Evolutionary conservation across 1,140 invertebrate species (phyloP).

Genomic region (Leptinotarsa undecemlineata): DNA sequence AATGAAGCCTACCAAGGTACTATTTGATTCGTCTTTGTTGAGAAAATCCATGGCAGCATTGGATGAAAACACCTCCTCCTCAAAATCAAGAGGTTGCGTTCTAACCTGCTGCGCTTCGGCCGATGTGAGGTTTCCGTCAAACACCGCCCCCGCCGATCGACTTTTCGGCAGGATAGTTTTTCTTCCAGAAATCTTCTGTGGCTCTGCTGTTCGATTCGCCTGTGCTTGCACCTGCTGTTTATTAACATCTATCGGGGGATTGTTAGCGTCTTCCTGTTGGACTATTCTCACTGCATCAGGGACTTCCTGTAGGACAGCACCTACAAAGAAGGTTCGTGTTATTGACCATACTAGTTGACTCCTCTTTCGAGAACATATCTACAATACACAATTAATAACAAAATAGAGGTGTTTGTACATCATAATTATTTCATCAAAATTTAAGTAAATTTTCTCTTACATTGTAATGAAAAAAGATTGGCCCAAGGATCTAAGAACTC

Average conservation of each 20-base stretch:
- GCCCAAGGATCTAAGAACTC: too few relatives aligned
- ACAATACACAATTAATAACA: too few relatives aligned
- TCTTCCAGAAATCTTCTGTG: constrained; percentile 40
- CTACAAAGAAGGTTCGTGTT: too few relatives aligned
- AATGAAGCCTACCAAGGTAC: constrained; percentile 53
- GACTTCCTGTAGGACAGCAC: constrained; percentile 59
- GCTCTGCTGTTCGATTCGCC: constrained; percentile 13
- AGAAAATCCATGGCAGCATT: constrained; percentile 51
- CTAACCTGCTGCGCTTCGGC: constrained; percentile 61
- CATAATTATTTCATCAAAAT: too few relatives aligned
- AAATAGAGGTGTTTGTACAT: too few relatives aligned
- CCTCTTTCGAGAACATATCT: too few relatives aligned
- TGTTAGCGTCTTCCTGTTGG: constrained; percentile 46
- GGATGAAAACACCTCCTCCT: constrained; percentile 48
- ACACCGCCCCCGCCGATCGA: constrained; percentile 55
- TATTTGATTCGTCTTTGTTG: constrained; percentile 52
- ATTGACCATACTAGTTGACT: too few relatives aligned
- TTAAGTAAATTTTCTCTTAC: too few relatives aligned
- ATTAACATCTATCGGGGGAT: constrained; percentile 38
- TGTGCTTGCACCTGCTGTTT: constrained; percentile 37
- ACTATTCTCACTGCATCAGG: constrained; percentile 60
- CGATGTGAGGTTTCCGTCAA: constrained; percentile 55
- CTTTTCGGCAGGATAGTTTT: constrained; percentile 62
- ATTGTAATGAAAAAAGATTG: too few relatives aligned
- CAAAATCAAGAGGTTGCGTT: constrained; percentile 56